phyloP scores from a whole-genome alignment of 2,113 vertebrate genomes.

The Scomber japonicus region DNA sequence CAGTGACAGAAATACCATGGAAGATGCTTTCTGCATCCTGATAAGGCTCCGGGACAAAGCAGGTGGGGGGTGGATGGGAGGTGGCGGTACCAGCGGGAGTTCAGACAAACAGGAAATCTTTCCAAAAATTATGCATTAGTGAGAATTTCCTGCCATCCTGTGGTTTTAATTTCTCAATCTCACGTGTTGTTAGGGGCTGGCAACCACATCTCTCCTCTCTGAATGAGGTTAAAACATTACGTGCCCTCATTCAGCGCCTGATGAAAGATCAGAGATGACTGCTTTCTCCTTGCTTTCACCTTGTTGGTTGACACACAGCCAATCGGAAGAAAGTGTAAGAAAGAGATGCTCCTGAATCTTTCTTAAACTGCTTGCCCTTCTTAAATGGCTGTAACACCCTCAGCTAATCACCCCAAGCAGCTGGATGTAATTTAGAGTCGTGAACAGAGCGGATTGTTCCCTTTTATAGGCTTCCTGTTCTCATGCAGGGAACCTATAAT shows the following conservation, averaged over 20 bases:
- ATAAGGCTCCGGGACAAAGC: slow-evolving; percentile 54
- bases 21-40: slow-evolving; percentile 65
- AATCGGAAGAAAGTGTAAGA: slow-evolving; percentile 29
- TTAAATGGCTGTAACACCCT: not conserved
- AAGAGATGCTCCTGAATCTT: too few species aligned
- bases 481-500: slow-evolving; percentile 23
- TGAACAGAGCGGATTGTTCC: not conserved
- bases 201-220: not conserved
- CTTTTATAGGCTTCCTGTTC: not conserved
- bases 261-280: slow-evolving; percentile 54
- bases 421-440: slow-evolving; percentile 27
- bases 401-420: slow-evolving; percentile 40
- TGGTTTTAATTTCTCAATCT: slow-evolving; percentile 9
- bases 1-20: slow-evolving; percentile 56
- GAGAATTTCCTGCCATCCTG: slow-evolving; percentile 20
- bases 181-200: not conserved
- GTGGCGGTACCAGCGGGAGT: slow-evolving; percentile 25
- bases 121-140: slow-evolving; percentile 18
- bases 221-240: slow-evolving; percentile 37
- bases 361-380: too few species aligned
- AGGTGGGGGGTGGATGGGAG: slow-evolving; percentile 33
- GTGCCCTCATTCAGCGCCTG: slow-evolving; percentile 21
- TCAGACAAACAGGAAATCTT: slow-evolving; percentile 45
- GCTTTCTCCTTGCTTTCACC: slow-evolving; percentile 59
- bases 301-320: slow-evolving; percentile 58